A percentile compares a stretch with the other conserved stretches of the same genome.
phyloP scores from a whole-genome alignment of 30 jellyfish, hydroid and myxozoan genomes.

The Mastigias papua region DNA sequence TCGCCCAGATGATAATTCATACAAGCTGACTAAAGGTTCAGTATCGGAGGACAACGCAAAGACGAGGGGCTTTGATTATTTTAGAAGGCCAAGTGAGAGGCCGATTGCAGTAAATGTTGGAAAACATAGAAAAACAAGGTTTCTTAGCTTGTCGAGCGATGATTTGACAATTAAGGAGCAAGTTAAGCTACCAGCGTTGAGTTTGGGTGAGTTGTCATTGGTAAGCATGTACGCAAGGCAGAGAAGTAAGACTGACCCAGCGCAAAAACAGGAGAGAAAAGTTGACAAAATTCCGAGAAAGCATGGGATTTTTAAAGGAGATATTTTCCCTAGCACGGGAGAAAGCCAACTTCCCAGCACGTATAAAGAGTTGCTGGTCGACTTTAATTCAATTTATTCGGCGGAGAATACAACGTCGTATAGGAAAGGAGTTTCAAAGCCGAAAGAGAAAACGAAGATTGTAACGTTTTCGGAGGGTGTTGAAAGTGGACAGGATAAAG shows the following conservation, averaged over 20 bases:
- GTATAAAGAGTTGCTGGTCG: conserved; percentile 39
- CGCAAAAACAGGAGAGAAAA: background rate
- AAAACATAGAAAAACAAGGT: background rate
- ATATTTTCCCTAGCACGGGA: background rate
- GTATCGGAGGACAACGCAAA: background rate
- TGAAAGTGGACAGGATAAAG: conserved; percentile 12
- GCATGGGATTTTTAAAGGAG: background rate
- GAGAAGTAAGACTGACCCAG: conserved; percentile 52
- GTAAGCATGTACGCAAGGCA: conserved; percentile 20
- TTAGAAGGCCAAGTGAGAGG: background rate
- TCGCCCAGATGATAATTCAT: background rate
- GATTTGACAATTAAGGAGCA: background rate
- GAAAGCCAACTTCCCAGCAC: conserved; percentile 21
- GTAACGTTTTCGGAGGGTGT: conserved; percentile 47
- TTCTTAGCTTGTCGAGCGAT: conserved; percentile 21
- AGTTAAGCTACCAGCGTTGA: conserved; percentile 24
- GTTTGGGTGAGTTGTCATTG: conserved; percentile 20
- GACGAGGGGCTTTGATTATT: background rate
- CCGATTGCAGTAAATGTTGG: background rate
- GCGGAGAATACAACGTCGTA: conserved; percentile 48
- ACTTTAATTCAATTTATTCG: conserved; percentile 38
- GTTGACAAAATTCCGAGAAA: background rate
- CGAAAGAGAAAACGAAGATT: conserved; percentile 37
- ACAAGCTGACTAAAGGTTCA: background rate
- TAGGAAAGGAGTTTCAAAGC: conserved; percentile 34